Base-by-base conservation (phyloP, 2,797 vertebrate genomes). In the Eulemur mongoz region DNA sequence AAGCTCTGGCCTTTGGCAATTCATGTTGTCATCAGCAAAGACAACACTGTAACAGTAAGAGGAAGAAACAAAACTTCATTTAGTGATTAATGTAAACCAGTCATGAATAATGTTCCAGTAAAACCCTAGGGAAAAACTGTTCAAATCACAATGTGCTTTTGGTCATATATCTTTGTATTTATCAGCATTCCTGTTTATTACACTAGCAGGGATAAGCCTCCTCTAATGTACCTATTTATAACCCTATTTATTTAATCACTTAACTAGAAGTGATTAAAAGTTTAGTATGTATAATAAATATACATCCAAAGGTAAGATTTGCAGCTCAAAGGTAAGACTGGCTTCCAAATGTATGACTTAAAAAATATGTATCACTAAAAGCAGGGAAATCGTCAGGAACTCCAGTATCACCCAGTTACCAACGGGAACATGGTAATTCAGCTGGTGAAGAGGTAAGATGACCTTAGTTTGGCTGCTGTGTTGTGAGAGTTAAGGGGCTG, bases 1-100 rank as follows among this genome's bases (percentile, higher is more conserved):
- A 98, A 97, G 81, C 72, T 97, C 97, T 97, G 96, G 98, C 97
- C 97, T 97, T 98, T 38, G 94, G 97, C 93, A 97, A 94, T 97
- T 97, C 94, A 96, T 86, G 96, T 94, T 98, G 97, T 95, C 96
- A 98, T 96, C 97, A 97, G 91, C 79, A 91, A 70, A 92, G 93
- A 93, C 50, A 90, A 76, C 32, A 0, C 70, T 91, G n/a, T 85
- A 96, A 95, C 88, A 92, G 61, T 94, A 72, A 80, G 5, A 38
- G 43, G 78, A 72, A 82, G 25, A 84, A 91, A 96, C 61, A 85
- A 84, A 98, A 93, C 93, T 97, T 89, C 95, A 32, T 90, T 95
- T 80, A 70, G 72, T 82, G 87, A 95, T 85, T 91, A 89, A 50
- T 69, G n/a, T n/a, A 94, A 98, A 85, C 83, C 80, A 95, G 82